Percentiles rank a stretch among this genome's conserved stretches.
Conservation (phyloP, 2,113 vertebrate species). For the Clarias macrocephalus region DNA sequence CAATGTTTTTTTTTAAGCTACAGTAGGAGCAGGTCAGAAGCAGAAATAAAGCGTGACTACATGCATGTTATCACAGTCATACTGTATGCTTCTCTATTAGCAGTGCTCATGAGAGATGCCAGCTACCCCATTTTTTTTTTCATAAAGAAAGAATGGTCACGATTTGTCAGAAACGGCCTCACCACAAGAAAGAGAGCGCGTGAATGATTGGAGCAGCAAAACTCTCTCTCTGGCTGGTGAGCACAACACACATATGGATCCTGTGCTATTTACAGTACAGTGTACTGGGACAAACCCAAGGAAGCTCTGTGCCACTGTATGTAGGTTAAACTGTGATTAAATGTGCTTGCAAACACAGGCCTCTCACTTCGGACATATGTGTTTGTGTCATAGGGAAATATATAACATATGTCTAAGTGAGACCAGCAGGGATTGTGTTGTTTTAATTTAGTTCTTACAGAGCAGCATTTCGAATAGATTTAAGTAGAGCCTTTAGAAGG, state of each 20-base stretch:
- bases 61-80: constrained; percentile 14
- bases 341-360: constrained; percentile 25
- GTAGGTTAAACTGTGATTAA: constrained; percentile 35
- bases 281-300: constrained; percentile 8
- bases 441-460: background rate
- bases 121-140: background rate
- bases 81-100: background rate
- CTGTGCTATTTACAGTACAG: constrained; percentile 45
- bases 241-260: constrained; percentile 18
- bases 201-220: constrained; percentile 34
- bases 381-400: constrained; percentile 7
- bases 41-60: constrained; percentile 15
- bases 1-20: constrained; percentile 28
- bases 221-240: constrained; percentile 25
- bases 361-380: constrained; percentile 35
- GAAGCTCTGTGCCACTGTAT: constrained; percentile 29
- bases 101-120: background rate
- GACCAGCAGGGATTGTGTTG: background rate
- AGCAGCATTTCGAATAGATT: constrained; percentile 11
- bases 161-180: constrained; percentile 5
- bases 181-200: background rate
- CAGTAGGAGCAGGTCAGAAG: constrained; percentile 13
- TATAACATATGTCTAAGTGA: constrained; percentile 18
- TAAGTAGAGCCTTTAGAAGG: background rate
- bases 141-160: background rate